These are phyloP conservation scores for Sclerodermus sp. DNA, from an alignment of 2,888 invertebrate species.

Conservation along the genomic window DNA sequence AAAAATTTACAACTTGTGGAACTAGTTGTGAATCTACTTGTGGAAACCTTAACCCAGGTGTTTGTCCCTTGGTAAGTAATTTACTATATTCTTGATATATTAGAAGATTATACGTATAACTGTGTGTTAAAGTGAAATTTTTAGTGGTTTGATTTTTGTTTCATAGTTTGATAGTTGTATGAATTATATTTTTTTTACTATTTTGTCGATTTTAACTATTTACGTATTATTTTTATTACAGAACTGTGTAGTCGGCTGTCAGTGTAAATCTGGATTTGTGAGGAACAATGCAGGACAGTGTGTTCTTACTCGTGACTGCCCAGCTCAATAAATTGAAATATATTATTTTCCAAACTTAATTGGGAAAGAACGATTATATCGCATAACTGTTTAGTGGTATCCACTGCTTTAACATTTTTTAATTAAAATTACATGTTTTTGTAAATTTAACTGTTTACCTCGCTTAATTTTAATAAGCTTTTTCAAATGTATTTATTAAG, in stretches of 20 bases:
- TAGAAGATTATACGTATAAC: no score
- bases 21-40: conserved; percentile 2
- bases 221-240: conserved; percentile 3
- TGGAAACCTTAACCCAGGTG: not conserved
- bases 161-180: not conserved
- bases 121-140: no score
- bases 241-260: conserved; percentile 15
- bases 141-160: no score
- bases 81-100: not conserved
- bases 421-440: no score
- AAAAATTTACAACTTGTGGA: conserved; percentile 5
- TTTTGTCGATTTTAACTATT: not conserved
- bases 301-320: conserved; percentile 4
- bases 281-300: conserved; percentile 17
- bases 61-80: not conserved
- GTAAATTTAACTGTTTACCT: no score
- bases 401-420: no score
- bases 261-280: conserved; percentile 19
- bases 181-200: not conserved
- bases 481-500: no score
- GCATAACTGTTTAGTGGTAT: no score
- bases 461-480: no score
- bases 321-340: no score
- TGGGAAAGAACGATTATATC: no score
- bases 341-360: no score